phyloP scores from a whole-genome alignment of 2,113 vertebrate genomes.

The Ochotona curzoniae region DNA sequence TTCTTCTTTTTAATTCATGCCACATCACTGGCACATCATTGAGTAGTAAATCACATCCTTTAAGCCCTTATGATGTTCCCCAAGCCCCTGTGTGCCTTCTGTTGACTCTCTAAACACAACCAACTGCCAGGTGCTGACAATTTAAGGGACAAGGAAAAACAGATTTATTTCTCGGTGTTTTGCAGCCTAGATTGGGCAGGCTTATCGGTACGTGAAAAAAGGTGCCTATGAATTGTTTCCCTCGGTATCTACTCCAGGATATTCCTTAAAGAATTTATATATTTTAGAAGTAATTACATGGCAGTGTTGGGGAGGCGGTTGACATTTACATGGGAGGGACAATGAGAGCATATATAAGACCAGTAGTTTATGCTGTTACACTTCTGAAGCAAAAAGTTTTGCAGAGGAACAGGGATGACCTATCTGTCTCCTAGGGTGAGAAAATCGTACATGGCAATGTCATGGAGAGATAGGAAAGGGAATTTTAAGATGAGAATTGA shows the following conservation, averaged over 20 bases:
- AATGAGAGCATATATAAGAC: not conserved
- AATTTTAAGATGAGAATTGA: not conserved
- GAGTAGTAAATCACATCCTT: conserved; percentile 41
- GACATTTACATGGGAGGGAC: fast-evolving
- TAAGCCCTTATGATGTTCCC: conserved; percentile 53
- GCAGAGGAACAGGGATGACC: not conserved
- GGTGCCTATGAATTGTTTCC: not conserved
- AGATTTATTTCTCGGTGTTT: not conserved
- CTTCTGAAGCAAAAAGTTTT: not conserved
- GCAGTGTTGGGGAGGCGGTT: not conserved
- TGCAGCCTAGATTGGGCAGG: not conserved
- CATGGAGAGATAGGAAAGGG: not conserved
- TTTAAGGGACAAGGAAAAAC: conserved; percentile 30
- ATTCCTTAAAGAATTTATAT: not conserved
- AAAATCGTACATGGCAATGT: not conserved
- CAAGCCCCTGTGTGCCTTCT: conserved; percentile 31
- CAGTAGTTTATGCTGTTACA: not conserved
- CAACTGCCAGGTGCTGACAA: conserved; percentile 66
- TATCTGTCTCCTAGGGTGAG: not conserved
- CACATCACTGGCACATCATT: not conserved
- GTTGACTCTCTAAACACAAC: conserved; percentile 60
- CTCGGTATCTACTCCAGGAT: not conserved
- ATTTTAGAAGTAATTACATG: not conserved
- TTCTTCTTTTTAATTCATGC: conserved; percentile 55
- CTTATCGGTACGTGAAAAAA: conserved; percentile 14